Evolutionary conservation across 1,140 invertebrate species (phyloP), one percentile per base, ranked within the genome.

Genomic region (Conopomorpha cramerella): DNA sequence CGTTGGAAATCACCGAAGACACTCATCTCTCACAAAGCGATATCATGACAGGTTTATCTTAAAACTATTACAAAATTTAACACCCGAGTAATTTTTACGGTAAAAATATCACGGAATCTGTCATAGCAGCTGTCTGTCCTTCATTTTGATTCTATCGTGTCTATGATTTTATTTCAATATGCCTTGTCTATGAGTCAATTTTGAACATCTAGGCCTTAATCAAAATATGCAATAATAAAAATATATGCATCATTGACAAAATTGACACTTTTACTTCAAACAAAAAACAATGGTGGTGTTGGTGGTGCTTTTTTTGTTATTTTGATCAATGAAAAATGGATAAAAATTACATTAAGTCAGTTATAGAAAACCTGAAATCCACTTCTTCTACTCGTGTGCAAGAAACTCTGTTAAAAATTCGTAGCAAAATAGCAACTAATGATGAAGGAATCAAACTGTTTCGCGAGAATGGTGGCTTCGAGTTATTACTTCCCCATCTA

Each of bases 1-100:
- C 88, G 86, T 76, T 91, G 88, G 73, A 93, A 92, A 80, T 93
- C 91, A 51, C 87, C 86, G 68, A 90, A 92, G 50, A 92, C 89
- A 81, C 90, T 92, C 90, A 92, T 92, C 76, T 78, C 70, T 74
- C 57, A 71, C 59, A 72, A 72, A 72, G 65, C 70, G 70, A 68
- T 74, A 62, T 72, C 70, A 74, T 74, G 70, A 59, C 70, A 67
- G 70, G 59, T 65, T 65, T 65, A 65, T 67, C 53, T 73, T 70
- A 73, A 37, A 65, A 51, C 52, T 42, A 31, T 37, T n/a, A 19
- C 29, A n/a, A 39, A 33, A 39, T 55, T 59, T 49, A 51, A 49
- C 33, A 51, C 46, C 49, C 49, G 45, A 53, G 34, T 50, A 51
- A 42, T 55, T 45, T 40, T 46, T 39, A 54, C 32, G 45, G 35